These are phyloP conservation scores for Drosophila sturtevanti DNA, from an alignment of 1,140 invertebrate species.

Conservation along the genomic window DNA sequence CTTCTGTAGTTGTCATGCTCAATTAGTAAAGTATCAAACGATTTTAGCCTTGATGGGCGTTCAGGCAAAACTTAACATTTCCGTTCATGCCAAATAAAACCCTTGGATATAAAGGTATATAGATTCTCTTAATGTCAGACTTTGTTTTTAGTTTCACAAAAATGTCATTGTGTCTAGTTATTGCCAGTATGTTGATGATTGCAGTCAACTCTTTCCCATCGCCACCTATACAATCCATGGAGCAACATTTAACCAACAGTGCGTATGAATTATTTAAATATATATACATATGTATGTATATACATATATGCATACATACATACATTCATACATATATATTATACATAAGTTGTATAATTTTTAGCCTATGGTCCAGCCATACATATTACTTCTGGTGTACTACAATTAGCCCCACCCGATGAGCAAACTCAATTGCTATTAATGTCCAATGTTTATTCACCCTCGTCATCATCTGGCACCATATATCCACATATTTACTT, in stretches of 20 bases:
- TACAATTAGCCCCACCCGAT: conserved; percentile 47
- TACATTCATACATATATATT: too few relatives aligned
- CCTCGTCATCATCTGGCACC: not conserved
- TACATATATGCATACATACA: too few relatives aligned
- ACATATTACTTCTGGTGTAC: conserved; percentile 60
- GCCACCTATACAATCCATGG: not conserved
- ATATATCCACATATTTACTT: conserved; percentile 40
- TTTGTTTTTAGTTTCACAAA: not conserved
- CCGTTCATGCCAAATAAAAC: conserved; percentile 25
- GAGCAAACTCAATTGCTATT: conserved; percentile 52
- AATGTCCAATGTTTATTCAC: conserved; percentile 14
- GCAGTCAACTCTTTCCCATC: not conserved
- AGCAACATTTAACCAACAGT: conserved; percentile 36
- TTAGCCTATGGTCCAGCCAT: conserved; percentile 55
- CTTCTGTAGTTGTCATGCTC: conserved; percentile 14
- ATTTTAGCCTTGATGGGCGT: conserved; percentile 43
- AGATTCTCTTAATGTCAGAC: not conserved
- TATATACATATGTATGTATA: too few relatives aligned
- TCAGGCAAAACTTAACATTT: conserved; percentile 53
- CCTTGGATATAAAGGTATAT: conserved; percentile 36
- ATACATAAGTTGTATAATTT: not conserved
- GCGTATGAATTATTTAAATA: conserved; percentile 37
- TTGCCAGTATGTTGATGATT: not conserved
- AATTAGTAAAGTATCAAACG: conserved; percentile 38
- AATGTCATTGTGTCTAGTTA: not conserved